Evolutionary conservation across 2,113 vertebrate genomes (phyloP), one percentile per base, ranked within the genome.

Genomic region (Arenaria interpres): DNA sequence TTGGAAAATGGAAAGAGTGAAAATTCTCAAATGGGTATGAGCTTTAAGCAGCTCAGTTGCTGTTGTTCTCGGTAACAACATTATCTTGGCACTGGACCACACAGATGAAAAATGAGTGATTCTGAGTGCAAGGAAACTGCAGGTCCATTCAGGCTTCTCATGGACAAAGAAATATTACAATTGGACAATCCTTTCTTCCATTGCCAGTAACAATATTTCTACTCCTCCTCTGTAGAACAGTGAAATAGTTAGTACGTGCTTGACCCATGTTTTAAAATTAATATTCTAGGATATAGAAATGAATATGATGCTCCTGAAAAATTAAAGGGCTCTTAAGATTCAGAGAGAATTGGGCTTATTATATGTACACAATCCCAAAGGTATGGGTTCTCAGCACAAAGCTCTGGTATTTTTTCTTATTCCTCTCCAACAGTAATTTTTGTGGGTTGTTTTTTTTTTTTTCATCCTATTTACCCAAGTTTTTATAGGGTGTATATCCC

Each of bases 61-160:
- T 78, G 21, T 68, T 93, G 62, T 75, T 79, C n/a, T 77, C 72
- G 67, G 57, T 91, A 86, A 92, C 89, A 96, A 94, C 88, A 72
- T 95, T 96, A 88, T 50, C 30, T 79, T 95, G 92, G 81, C 83
- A 63, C 12, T 87, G 88, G 53, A 81, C 62, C 91, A 91, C 59
- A 85, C 20, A 92, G 88, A 20, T 71, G 54, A 59, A 88, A 89
- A 33, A 33, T 33, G 51, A 56, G 7, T 78, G 50, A 76, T 67
- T 81, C 57, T 62, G 20, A 85, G n/a, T 67, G 64, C 37, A 77
- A 46, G 53, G n/a, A 91, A 72, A 30, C 32, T 21, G 22, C 21
- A 57, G 14, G 39, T 56, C 45, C 5, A 7, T 82, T 77, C 60
- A 78, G 54, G 35, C 24, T 91, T 68, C n/a, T 78, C 39, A 62